phyloP scores from a whole-genome alignment of 2,113 vertebrate species.

The Antechinus flavipes region DNA sequence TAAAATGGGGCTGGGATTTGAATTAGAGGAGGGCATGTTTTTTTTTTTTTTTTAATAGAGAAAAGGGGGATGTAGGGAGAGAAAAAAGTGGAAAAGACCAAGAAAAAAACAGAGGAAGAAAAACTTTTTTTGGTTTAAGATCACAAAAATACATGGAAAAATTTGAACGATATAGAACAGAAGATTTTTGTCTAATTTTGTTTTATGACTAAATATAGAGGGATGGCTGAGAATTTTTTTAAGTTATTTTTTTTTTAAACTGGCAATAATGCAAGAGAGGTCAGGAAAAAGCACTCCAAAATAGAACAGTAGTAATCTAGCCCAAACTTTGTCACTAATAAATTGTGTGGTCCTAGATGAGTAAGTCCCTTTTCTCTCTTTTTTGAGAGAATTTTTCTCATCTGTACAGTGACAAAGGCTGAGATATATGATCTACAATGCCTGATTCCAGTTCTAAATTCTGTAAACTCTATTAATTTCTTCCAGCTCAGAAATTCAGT shows the following conservation, averaged over 20 bases:
- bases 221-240: background rate
- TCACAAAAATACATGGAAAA: background rate
- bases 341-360: background rate
- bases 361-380: background rate
- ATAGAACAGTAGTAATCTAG: background rate
- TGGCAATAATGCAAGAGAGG: background rate
- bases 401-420: background rate
- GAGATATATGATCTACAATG: background rate
- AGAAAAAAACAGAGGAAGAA: background rate
- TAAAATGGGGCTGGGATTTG: background rate
- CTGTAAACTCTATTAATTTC: background rate
- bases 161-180: background rate
- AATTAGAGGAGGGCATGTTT: background rate
- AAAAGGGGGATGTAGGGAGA: background rate
- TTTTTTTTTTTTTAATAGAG: slow-evolving; percentile 45
- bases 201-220: background rate
- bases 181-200: background rate
- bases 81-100: background rate
- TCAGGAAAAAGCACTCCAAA: background rate
- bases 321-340: background rate
- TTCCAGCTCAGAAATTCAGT: background rate
- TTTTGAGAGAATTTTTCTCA: background rate
- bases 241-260: slow-evolving; percentile 7
- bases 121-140: background rate
- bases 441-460: background rate